Evolutionary conservation across 2,888 invertebrate species (phyloP), one percentile per base, ranked within the genome.

Genomic region (Eucriotettix oculatus): DNA sequence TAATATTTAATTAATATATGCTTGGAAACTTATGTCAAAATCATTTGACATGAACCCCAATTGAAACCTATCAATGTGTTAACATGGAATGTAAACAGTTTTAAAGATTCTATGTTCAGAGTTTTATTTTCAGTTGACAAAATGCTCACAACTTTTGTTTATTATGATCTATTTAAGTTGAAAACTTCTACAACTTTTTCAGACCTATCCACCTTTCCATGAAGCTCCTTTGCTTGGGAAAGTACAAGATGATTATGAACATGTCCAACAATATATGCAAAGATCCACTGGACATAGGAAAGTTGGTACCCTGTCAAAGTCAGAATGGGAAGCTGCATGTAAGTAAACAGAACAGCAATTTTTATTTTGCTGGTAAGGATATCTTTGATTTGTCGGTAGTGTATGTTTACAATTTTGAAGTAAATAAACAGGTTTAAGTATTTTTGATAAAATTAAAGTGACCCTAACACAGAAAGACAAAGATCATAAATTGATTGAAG

Each of bases 301-400:
- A 55, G 75, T 90, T 66, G 94, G 95, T 12, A 95, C 96, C 2
- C 78, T 96, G 67, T 90, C 93, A 12, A 79, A 81, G 67, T 81
- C 87, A 54, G 95, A 96, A 75, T 96, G 96, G 96, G 94, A 96
- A 75, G 93, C 89, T 63, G 83, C 86, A 65, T 87, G 93, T 93
- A 76, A 84, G 87, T 83, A 67, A n/a, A 14, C 17, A 12, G 29
- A 10, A 14, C 2, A 14, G 53, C 16, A n/a, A 56, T n/a, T 16
- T 42, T 56, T 40, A 56, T 42, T 29, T 29, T 29, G 29, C 7
- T 29, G 29, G n/a, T n/a, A n/a, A n/a, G n/a, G n/a, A 29, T 7
- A 29, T 29, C 7, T 29, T 52, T 9, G 14, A 48, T 48, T 16
- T 10, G 9, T 56, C 9, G 10, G 14, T 57, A 12, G 12, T 44